A percentile compares a stretch with the other conserved stretches of the same genome.
Evolutionary conservation across 35 echinoderm and acorn worm genomes (phyloP).

Genomic region (Amphiura filiformis): DNA sequence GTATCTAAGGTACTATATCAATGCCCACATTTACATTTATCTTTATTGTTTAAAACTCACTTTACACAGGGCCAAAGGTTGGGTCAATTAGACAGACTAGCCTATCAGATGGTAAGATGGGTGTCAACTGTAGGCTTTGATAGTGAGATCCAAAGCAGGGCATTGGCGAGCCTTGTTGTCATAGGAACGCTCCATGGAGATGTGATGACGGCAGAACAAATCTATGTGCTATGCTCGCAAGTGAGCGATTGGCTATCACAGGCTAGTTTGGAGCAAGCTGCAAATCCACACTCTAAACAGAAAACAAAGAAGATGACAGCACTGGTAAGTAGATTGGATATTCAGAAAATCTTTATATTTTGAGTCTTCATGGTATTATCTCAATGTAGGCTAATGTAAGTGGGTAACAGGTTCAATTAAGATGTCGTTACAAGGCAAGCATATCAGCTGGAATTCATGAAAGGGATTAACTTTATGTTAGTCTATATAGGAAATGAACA

Average conservation of each 20-base stretch:
- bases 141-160: slow-evolving; percentile 64
- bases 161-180: slow-evolving; percentile 62
- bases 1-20: no score
- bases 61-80: slow-evolving; percentile 53
- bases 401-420: no score
- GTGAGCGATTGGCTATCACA: slow-evolving; percentile 84
- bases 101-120: slow-evolving; percentile 80
- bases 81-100: slow-evolving; percentile 63
- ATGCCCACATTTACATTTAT: no score
- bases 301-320: slow-evolving; percentile 62
- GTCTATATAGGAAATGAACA: no score
- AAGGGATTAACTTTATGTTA: no score
- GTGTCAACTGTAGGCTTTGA: slow-evolving; percentile 93
- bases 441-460: no score
- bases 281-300: slow-evolving; percentile 62
- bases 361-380: no score
- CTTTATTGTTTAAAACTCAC: no score
- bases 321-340: no score
- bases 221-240: slow-evolving; percentile 94
- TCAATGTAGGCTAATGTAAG: no score
- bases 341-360: no score
- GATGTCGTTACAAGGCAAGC: no score
- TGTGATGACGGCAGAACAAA: slow-evolving; percentile 72
- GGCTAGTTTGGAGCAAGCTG: slow-evolving; percentile 66
- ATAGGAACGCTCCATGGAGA: slow-evolving; percentile 65